A percentile compares a stretch with the other conserved stretches of the same genome.
Evolutionary conservation across 2,888 invertebrate genomes (phyloP).

Genomic region (Drosophila macrothrix): DNA sequence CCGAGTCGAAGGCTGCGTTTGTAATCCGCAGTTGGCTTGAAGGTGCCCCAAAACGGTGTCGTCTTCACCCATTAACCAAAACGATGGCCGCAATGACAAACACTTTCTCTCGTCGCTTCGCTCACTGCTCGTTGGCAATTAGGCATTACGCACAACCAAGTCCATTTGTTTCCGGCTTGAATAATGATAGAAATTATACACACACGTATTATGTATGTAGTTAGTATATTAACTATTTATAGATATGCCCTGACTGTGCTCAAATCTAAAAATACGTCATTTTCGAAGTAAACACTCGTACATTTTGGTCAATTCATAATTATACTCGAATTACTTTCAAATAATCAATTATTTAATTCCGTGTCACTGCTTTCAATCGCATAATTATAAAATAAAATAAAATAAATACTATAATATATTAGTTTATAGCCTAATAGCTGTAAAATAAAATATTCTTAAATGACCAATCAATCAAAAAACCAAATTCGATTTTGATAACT

Average conservation of each 20-base stretch:
- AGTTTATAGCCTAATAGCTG: neutral
- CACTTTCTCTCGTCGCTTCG: slow-evolving; percentile 68
- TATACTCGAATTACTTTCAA: neutral
- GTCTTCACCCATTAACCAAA: slow-evolving; percentile 69
- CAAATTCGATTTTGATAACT: no score
- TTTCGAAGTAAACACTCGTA: neutral
- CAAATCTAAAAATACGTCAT: neutral
- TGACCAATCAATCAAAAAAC: no score
- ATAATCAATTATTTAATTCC: neutral
- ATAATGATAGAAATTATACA: slow-evolving; percentile 11
- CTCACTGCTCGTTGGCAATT: slow-evolving; percentile 51
- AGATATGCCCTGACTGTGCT: neutral
- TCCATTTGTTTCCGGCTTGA: slow-evolving; percentile 22
- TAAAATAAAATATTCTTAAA: neutral
- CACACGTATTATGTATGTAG: neutral
- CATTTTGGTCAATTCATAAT: neutral
- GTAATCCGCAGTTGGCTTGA: slow-evolving; percentile 12
- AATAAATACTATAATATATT: neutral
- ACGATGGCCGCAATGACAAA: slow-evolving; percentile 60
- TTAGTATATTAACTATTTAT: neutral
- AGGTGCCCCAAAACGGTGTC: slow-evolving; percentile 41
- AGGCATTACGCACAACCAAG: slow-evolving; percentile 43
- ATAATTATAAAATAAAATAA: neutral
- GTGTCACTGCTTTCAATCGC: neutral
- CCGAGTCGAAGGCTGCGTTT: slow-evolving; percentile 40